These are phyloP conservation scores for Trichomalopsis sarcophagae DNA, from an alignment of 1,140 invertebrate genomes.

Conservation along the genomic window DNA sequence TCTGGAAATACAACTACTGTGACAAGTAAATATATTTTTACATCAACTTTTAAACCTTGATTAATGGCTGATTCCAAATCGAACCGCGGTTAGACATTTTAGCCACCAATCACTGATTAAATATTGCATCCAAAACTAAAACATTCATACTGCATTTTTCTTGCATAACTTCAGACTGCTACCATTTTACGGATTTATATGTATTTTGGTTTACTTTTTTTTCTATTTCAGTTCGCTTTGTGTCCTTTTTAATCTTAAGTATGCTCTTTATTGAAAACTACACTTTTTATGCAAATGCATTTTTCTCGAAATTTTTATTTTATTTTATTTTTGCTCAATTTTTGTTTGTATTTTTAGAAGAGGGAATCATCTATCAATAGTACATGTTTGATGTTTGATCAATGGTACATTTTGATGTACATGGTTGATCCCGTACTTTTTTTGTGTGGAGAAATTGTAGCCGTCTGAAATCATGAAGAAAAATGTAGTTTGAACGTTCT, in stretches of 20 bases:
- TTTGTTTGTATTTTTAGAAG: background rate
- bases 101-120: background rate
- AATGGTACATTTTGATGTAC: too few relatives aligned
- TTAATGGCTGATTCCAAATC: background rate
- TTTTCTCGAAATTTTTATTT: too few relatives aligned
- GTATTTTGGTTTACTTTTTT: background rate
- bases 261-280: background rate
- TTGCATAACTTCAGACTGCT: background rate
- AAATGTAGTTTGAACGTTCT: too few relatives aligned
- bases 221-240: background rate
- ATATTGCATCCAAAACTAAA: background rate
- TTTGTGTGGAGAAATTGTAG: background rate
- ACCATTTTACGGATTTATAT: background rate
- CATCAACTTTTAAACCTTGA: too few relatives aligned
- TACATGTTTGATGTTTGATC: too few relatives aligned
- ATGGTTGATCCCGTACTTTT: background rate
- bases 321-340: conserved; percentile 19
- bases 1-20: too few relatives aligned
- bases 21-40: too few relatives aligned
- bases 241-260: background rate
- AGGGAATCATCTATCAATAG: background rate
- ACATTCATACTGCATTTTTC: background rate
- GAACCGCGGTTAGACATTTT: background rate
- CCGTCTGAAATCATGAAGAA: too few relatives aligned
- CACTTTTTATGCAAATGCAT: conserved; percentile 12